A percentile compares a stretch with the other conserved stretches of the same genome.
These are phyloP conservation scores for Chauna torquata DNA, from an alignment of 2,113 vertebrate genomes.

Conservation along the genomic window DNA sequence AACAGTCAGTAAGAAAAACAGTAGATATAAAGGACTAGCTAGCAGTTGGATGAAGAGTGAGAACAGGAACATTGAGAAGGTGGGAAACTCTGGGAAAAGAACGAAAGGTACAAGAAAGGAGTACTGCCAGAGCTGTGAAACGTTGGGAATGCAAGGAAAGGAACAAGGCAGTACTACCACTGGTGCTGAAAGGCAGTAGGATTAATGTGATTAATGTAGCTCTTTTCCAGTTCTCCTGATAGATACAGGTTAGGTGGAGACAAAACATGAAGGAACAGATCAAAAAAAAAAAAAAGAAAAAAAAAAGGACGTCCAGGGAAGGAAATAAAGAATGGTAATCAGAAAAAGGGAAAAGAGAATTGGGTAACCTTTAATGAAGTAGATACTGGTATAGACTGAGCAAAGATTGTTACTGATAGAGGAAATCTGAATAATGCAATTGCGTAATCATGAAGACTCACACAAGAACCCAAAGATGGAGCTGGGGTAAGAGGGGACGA, in stretches of 20 bases:
- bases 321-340: neutral
- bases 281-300: neutral
- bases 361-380: neutral
- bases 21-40: neutral
- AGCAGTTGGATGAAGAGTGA: neutral
- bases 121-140: neutral
- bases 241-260: neutral
- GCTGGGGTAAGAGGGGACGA: rapidly evolving
- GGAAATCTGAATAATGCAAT: neutral
- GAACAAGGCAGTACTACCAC: neutral
- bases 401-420: neutral
- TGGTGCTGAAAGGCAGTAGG: neutral
- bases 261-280: neutral
- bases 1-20: neutral
- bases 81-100: neutral
- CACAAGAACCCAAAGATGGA: neutral
- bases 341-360: neutral
- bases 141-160: neutral
- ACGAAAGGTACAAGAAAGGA: neutral
- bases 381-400: neutral
- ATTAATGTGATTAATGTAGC: neutral
- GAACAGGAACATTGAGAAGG: neutral
- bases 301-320: neutral
- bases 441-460: neutral
- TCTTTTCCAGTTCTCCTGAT: neutral